A percentile compares a stretch with the other conserved stretches of the same genome.
These are phyloP conservation scores for Melanargia galathea DNA, from an alignment of 2,888 invertebrate genomes.

Conservation along the genomic window DNA sequence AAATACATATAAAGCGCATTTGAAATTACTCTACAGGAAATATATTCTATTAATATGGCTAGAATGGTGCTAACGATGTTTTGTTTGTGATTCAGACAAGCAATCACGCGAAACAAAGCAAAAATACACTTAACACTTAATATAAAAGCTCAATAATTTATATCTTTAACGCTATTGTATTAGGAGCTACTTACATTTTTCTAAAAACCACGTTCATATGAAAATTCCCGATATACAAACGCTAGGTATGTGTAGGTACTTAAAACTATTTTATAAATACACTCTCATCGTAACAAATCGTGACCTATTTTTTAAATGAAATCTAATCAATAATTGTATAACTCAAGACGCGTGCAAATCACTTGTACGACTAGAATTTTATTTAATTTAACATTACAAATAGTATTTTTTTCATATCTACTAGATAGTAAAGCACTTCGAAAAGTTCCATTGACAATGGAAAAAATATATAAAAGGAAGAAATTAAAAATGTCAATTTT, in stretches of 20 bases:
- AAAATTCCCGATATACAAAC: constrained; percentile 75
- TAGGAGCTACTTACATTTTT: constrained; percentile 59
- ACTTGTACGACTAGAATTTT: constrained; percentile 73
- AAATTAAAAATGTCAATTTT: constrained; percentile 11
- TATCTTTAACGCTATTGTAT: constrained; percentile 52
- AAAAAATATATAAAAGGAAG: constrained; percentile 44
- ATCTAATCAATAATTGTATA: constrained; percentile 35
- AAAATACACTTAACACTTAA: constrained; percentile 44
- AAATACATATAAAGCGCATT: constrained; percentile 65
- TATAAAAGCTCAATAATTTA: constrained; percentile 50
- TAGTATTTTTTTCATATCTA: constrained; percentile 72
- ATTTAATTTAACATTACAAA: constrained; percentile 74
- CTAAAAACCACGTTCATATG: constrained; percentile 68
- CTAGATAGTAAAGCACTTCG: constrained; percentile 82
- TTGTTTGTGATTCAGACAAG: constrained; percentile 29
- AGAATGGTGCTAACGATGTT: constrained; percentile 33
- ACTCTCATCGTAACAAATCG: constrained; percentile 72
- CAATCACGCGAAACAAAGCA: constrained; percentile 39
- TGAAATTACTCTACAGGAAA: constrained; percentile 42
- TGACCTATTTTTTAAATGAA: constrained; percentile 51
- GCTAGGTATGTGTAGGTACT: constrained; percentile 66
- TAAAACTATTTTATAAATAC: constrained; percentile 61
- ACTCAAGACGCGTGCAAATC: constrained; percentile 66
- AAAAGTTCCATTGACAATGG: constrained; percentile 71
- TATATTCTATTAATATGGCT: constrained; percentile 39